These are phyloP conservation scores for Bombyx huttoni DNA, from an alignment of 2,888 invertebrate genomes.

Conservation along the genomic window DNA sequence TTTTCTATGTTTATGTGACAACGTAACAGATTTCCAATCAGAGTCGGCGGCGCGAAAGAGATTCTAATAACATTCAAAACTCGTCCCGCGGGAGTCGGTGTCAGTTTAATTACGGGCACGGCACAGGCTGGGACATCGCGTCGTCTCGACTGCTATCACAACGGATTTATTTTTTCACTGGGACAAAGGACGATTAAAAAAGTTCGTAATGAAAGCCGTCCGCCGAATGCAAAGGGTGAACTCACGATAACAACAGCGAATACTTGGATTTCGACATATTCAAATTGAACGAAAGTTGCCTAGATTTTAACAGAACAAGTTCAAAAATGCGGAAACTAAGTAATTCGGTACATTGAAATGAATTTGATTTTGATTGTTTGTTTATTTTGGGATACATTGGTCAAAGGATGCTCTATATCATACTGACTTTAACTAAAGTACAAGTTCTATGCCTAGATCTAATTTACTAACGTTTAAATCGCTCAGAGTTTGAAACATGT, in stretches of 20 bases:
- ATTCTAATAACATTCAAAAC: slow-evolving; percentile 72
- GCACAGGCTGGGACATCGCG: slow-evolving; percentile 28
- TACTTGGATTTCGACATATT: background rate
- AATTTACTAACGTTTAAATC: background rate
- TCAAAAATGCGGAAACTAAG: background rate
- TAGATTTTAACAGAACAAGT: background rate
- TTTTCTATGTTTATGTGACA: slow-evolving; percentile 26
- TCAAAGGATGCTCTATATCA: background rate
- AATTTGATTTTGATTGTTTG: background rate
- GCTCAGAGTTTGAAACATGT: slow-evolving; percentile 10
- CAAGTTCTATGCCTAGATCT: background rate
- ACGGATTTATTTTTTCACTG: slow-evolving; percentile 59
- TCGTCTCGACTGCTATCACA: slow-evolving; percentile 50
- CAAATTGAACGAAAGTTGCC: background rate
- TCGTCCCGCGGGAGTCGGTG: slow-evolving; percentile 58
- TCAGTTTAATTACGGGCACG: slow-evolving; percentile 65
- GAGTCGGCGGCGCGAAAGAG: slow-evolving; percentile 60
- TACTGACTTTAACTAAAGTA: background rate
- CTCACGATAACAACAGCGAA: slow-evolving; percentile 16
- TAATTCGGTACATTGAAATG: background rate
- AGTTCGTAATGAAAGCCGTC: slow-evolving; percentile 64
- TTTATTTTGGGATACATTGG: too few species aligned
- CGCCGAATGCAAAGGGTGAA: slow-evolving; percentile 51
- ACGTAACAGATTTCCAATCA: slow-evolving; percentile 59
- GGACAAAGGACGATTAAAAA: slow-evolving; percentile 70